Evolutionary conservation across 2,888 invertebrate genomes (phyloP), one percentile per base, ranked within the genome.

Genomic region (Clusia tigrina): DNA sequence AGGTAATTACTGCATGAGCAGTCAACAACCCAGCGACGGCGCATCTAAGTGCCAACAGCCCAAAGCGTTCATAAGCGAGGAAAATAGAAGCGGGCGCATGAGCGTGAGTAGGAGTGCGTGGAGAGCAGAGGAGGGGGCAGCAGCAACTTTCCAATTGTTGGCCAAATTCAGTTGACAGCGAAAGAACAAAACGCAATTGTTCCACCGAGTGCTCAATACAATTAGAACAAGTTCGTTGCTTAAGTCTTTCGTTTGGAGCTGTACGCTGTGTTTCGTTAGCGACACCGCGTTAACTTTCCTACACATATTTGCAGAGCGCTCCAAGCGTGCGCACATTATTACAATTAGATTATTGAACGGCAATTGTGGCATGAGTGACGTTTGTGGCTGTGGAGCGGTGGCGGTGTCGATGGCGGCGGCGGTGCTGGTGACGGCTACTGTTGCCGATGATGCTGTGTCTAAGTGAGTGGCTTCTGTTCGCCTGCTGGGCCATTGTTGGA

Each of bases 171-270:
- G 37, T 52, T 58, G 58, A 58, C 58, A 58, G 42, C 42, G n/a
- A 42, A 48, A 48, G 20, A 18, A 20, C 48, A 20, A 48, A 48
- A 22, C 22, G 22, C 48, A 22, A 18, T 48, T 48, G 48, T 48
- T 22, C 48, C 20, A 20, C 3, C 48, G 48, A 18, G 15, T 15
- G 48, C 2, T 48, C 48, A 12, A 32, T 12, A 12, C 6, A 32
- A 26, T 20, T 46, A 22, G 37, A 25, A 12, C 2, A 58, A 24
- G 67, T 54, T 55, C 59, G 53, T 63, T 15, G 58, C 64, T 60
- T 58, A 63, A 65, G 60, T 67, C 64, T 67, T 67, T 67, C 55
- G 56, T 64, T 66, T n/a, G 12, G 17, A 15, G 46, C 32, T n/a
- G 3, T 9, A 6, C 42, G 42, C 48, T 48, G 18, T 22, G 18